phyloP scores from a whole-genome alignment of 2,797 vertebrate genomes.

The Myoxocephalus aenaeus region DNA sequence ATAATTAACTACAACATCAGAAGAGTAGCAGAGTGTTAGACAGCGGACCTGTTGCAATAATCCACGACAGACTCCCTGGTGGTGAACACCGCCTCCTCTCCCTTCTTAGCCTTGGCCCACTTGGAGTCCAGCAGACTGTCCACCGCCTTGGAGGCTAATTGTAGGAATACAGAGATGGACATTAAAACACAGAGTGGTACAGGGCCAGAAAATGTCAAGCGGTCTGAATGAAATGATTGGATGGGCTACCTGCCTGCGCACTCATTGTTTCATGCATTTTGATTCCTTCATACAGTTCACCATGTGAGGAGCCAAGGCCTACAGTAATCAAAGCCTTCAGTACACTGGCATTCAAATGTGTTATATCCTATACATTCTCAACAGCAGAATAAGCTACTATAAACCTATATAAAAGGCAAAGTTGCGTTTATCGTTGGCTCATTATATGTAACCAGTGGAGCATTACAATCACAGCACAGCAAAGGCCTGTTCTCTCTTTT shows the following conservation, averaged over 20 bases:
- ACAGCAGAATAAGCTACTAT: no score
- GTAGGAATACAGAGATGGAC: slow-evolving; percentile 11
- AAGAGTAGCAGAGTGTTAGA: background rate
- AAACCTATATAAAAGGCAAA: no score
- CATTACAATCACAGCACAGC: no score
- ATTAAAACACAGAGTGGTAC: background rate
- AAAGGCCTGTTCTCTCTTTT: background rate
- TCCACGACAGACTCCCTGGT: slow-evolving; percentile 95
- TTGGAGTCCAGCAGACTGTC: slow-evolving; percentile 98
- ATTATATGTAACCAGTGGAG: no score
- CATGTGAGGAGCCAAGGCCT: background rate
- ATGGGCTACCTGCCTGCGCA: background rate
- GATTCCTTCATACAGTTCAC: no score
- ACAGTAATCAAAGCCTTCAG: no score
- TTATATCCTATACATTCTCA: no score
- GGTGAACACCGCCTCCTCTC: slow-evolving; percentile 95
- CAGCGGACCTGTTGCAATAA: slow-evolving; percentile 94
- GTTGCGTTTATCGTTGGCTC: no score
- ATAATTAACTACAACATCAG: background rate
- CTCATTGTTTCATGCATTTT: background rate
- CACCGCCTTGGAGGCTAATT: slow-evolving; percentile 95
- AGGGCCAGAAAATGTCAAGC: background rate
- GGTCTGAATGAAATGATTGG: background rate
- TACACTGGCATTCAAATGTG: no score
- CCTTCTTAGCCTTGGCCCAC: slow-evolving; percentile 98